phyloP scores from a whole-genome alignment of 1,140 invertebrate genomes.

The Homalodisca vitripennis region DNA sequence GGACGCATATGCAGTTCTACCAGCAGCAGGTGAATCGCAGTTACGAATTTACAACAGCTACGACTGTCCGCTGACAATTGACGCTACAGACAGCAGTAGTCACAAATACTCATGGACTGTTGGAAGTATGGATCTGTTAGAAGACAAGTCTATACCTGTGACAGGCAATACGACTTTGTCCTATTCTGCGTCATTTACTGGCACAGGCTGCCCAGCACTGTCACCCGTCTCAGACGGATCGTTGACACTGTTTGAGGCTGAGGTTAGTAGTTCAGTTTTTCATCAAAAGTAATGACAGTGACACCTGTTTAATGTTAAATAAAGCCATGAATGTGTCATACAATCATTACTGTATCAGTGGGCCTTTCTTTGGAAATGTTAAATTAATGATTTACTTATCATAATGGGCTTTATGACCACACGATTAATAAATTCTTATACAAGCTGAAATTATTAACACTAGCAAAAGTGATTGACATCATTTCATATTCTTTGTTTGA shows the following conservation, averaged over 20 bases:
- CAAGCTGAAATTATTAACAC: too few relatives aligned
- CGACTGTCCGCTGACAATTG: conserved; percentile 44
- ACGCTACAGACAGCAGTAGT: neutral
- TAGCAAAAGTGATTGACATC: too few relatives aligned
- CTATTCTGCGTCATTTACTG: neutral
- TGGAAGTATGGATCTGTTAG: neutral
- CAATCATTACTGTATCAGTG: too few relatives aligned
- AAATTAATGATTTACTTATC: too few relatives aligned
- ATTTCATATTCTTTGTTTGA: too few relatives aligned
- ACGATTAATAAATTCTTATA: too few relatives aligned
- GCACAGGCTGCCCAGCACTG: neutral
- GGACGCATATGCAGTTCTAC: conserved; percentile 65
- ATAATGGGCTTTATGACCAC: too few relatives aligned
- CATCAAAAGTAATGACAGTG: too few relatives aligned
- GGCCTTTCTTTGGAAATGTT: too few relatives aligned
- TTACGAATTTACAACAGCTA: conserved; percentile 69
- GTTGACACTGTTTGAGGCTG: conserved; percentile 14
- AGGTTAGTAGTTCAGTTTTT: too few relatives aligned
- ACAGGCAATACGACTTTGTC: neutral
- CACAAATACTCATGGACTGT: neutral
- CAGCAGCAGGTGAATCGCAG: conserved; percentile 58
- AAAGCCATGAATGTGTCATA: too few relatives aligned
- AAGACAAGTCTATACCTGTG: conserved; percentile 22
- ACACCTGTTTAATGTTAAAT: too few relatives aligned
- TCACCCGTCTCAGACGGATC: neutral